Evolutionary conservation across 2,797 vertebrate species (phyloP).

Genomic region (Lophura swinhoii): DNA sequence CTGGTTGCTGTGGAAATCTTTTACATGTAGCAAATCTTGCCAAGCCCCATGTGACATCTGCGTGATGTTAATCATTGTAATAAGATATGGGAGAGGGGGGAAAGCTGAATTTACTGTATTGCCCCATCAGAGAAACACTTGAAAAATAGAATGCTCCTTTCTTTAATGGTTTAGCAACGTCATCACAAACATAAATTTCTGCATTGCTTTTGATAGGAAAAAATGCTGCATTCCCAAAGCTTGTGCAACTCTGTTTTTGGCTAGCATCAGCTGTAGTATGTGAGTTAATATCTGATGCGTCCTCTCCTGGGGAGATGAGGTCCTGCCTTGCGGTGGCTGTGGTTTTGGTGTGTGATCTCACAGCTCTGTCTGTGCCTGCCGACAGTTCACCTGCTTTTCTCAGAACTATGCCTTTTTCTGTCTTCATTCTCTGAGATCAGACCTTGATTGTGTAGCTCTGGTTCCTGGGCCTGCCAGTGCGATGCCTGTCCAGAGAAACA

Average conservation of each 20-base stretch:
- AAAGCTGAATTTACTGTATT: constrained; percentile 68
- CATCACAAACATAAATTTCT: constrained; percentile 58
- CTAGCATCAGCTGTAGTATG: constrained; percentile 25
- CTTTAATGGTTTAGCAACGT: constrained; percentile 30
- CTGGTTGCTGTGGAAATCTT: constrained; percentile 59
- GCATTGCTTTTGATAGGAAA: constrained; percentile 44
- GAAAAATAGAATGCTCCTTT: constrained; percentile 38
- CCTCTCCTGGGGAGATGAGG: constrained; percentile 58
- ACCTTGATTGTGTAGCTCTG: neutral
- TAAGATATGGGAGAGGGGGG: constrained; percentile 51
- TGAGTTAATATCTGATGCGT: constrained; percentile 55
- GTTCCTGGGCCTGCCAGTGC: neutral
- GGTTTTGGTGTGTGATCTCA: constrained; percentile 18
- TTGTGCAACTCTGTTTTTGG: constrained; percentile 68
- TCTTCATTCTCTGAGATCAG: neutral
- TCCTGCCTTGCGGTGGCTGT: constrained; percentile 26
- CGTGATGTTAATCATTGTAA: constrained; percentile 58
- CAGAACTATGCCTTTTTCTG: rapidly evolving
- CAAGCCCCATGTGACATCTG: constrained; percentile 22
- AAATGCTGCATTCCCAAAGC: constrained; percentile 53
- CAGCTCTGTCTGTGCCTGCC: neutral
- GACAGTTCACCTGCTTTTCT: neutral
- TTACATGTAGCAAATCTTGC: constrained; percentile 51
- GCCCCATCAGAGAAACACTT: constrained; percentile 16
- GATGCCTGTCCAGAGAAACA: neutral